A percentile compares a stretch with the other conserved stretches of the same genome.
phyloP scores from a whole-genome alignment of 1,140 invertebrate species.

The Tetramorium simillimum region DNA sequence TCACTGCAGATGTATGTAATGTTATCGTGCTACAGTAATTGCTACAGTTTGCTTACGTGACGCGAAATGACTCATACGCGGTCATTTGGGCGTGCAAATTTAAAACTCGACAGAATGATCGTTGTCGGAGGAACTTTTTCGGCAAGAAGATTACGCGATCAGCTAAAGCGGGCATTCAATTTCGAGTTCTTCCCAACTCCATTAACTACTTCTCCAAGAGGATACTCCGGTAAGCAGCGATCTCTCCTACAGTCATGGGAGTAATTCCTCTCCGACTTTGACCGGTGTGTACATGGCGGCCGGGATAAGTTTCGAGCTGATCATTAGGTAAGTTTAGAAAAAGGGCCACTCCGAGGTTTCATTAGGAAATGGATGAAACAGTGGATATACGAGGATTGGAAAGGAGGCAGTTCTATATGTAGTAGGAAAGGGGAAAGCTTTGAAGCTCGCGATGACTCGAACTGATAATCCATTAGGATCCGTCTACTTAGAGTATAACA shows the following conservation, averaged over 20 bases:
- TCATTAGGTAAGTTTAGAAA: conserved; percentile 82
- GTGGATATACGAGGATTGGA: conserved; percentile 83
- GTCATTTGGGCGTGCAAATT: conserved; percentile 2
- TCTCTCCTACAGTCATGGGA: conserved; percentile 58
- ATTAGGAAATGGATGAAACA: conserved; percentile 86
- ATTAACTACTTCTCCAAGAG: conserved; percentile 61
- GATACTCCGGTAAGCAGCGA: conserved; percentile 61
- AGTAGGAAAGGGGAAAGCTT: conserved; percentile 77
- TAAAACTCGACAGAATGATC: conserved; percentile 23
- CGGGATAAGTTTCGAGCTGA: conserved; percentile 71
- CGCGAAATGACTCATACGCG: neutral
- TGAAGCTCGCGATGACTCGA: conserved; percentile 85
- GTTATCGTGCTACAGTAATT: neutral
- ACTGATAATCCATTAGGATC: conserved; percentile 86
- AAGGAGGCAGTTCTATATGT: conserved; percentile 77
- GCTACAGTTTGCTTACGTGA: neutral
- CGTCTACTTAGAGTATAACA: conserved; percentile 86
- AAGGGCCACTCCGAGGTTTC: conserved; percentile 82
- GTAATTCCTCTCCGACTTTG: conserved; percentile 59
- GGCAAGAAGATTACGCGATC: conserved; percentile 55
- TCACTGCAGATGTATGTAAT: neutral
- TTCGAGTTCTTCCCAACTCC: conserved; percentile 56
- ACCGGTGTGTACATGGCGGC: conserved; percentile 47
- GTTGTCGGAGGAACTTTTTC: conserved; percentile 15
- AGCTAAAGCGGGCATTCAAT: conserved; percentile 65